Percentiles rank a stretch among this genome's conserved stretches.
Evolutionary conservation across 2,113 vertebrate genomes (phyloP).

Genomic region (Polypterus bichir): DNA sequence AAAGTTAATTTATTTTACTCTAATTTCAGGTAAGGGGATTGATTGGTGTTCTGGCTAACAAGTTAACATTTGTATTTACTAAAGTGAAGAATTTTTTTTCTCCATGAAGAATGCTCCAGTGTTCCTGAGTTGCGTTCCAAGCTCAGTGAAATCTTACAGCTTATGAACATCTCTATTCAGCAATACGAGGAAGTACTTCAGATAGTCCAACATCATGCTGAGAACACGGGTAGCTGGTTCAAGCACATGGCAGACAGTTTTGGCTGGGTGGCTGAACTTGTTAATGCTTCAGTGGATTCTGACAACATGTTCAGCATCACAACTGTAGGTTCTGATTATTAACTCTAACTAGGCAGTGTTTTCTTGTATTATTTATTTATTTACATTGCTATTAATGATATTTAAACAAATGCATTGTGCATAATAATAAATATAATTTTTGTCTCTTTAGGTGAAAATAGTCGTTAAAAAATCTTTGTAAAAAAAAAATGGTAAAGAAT

Average conservation of each 20-base stretch:
- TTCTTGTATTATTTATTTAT: no score
- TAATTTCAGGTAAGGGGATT: no score
- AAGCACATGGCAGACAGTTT: constrained; percentile 65
- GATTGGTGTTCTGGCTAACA: no score
- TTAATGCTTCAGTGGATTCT: constrained; percentile 27
- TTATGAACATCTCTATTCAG: constrained; percentile 62
- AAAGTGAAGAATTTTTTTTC: constrained; percentile 8
- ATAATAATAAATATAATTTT: no score
- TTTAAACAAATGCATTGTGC: no score
- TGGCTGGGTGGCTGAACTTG: constrained; percentile 68
- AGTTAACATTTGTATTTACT: not conserved
- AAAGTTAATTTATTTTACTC: no score
- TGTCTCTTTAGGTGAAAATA: no score
- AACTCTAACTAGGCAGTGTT: no score
- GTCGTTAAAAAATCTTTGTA: no score
- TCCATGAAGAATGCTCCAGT: constrained; percentile 57
- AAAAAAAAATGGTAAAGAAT: no score
- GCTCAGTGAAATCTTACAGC: constrained; percentile 57
- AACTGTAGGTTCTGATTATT: constrained; percentile 43
- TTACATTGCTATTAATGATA: no score
- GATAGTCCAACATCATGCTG: constrained; percentile 60
- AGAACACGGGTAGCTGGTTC: constrained; percentile 61
- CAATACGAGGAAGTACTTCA: constrained; percentile 70
- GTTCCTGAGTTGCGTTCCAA: constrained; percentile 64
- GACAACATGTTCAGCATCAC: constrained; percentile 56